These are phyloP conservation scores for Drosophila ambigua DNA, from an alignment of 1,140 invertebrate species.

Conservation along the genomic window DNA sequence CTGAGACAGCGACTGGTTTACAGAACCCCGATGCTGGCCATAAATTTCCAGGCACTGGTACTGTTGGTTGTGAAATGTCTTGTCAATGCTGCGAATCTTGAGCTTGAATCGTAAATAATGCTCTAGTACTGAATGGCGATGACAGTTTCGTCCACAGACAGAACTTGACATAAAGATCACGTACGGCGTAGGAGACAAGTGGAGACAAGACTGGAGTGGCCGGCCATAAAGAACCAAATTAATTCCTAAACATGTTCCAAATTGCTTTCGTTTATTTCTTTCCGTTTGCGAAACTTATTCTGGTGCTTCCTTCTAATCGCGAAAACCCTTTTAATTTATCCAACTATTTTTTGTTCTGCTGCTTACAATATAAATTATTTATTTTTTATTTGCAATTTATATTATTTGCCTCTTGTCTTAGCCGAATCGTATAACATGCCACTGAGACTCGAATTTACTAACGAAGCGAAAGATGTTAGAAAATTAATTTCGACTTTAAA, in stretches of 20 bases:
- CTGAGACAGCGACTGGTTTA: conserved; percentile 50
- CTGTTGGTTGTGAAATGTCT: conserved; percentile 73
- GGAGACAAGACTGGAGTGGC: neutral
- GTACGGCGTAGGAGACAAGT: conserved; percentile 44
- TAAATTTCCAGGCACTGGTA: conserved; percentile 75
- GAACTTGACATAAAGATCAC: conserved; percentile 73
- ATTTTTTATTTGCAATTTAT: conserved; percentile 4
- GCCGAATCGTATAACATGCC: conserved; percentile 22
- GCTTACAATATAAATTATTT: neutral
- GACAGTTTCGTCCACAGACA: conserved; percentile 35
- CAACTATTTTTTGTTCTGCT: neutral
- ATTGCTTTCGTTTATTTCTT: conserved; percentile 5
- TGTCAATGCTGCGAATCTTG: conserved; percentile 71
- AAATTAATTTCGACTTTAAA: conserved; percentile 54
- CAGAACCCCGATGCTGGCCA: conserved; percentile 56
- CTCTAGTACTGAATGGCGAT: conserved; percentile 61
- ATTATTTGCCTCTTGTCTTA: conserved; percentile 1
- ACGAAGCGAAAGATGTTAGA: neutral
- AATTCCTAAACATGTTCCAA: conserved; percentile 8
- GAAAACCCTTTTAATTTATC: neutral
- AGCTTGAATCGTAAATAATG: conserved; percentile 80
- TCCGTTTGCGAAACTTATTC: neutral
- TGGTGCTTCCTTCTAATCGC: neutral
- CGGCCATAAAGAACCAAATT: conserved; percentile 32
- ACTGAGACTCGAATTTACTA: conserved; percentile 18